phyloP scores from a whole-genome alignment of 2,113 vertebrate genomes.

The Anarhynchus alexandrinus region DNA sequence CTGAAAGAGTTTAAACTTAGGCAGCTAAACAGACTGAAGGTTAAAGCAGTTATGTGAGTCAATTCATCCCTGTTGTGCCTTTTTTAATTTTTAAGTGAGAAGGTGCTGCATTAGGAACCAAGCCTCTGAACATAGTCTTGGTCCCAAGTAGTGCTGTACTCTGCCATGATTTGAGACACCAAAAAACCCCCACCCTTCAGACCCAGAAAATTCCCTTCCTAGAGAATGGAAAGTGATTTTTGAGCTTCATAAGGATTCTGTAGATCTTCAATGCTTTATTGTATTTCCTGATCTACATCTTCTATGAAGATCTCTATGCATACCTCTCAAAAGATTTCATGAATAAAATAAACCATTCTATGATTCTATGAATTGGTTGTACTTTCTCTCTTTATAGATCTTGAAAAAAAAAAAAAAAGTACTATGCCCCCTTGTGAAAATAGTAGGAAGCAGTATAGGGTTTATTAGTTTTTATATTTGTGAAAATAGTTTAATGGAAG shows the following conservation, averaged over 20 bases:
- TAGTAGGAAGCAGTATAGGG: background rate
- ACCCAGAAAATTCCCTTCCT: background rate
- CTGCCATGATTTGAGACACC: background rate
- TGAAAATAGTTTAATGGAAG: background rate
- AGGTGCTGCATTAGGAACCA: background rate
- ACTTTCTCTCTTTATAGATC: background rate
- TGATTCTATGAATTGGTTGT: background rate
- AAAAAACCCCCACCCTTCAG: background rate
- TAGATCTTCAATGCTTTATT: background rate
- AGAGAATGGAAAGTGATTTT: background rate
- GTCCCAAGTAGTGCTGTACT: background rate
- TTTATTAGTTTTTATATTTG: background rate
- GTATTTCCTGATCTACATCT: background rate
- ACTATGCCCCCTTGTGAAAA: background rate
- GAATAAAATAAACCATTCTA: too few species aligned
- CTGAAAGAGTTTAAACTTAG: background rate
- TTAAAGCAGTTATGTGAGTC: background rate
- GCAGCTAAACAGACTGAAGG: too few species aligned
- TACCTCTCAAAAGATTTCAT: background rate
- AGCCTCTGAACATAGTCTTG: background rate
- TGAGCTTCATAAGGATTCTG: background rate
- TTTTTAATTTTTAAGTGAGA: background rate
- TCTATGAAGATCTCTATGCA: background rate
- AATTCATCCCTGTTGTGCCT: background rate
- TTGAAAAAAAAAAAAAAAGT: background rate